Base-by-base conservation (phyloP, 2,888 invertebrate species). In the Phalera bucephala region DNA sequence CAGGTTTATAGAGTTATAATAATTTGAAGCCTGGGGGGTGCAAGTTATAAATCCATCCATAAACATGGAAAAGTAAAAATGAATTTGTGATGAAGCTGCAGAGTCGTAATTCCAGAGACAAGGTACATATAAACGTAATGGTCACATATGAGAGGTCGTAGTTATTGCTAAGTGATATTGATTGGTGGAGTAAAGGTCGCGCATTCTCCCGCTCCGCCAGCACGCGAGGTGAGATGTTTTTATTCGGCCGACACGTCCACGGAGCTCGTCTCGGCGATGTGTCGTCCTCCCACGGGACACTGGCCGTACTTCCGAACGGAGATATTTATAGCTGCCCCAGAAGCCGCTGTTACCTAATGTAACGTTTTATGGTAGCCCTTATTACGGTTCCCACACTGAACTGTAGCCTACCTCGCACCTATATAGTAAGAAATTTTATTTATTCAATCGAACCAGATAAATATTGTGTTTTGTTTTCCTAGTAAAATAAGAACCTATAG, bases 281-380 rank as follows among this genome's bases (percentile, higher is more conserved):
- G 82, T 77, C 80, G 67, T 78, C 68, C 77, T 87, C 88, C 88
- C 88, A 76, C 80, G 88, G 87, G 87, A 87, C 85, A 64, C 75
- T 72, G 72, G 74, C 87, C 87, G 82, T 84, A 89, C 87, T 87
- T 87, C 77, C 87, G 77, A 87, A 86, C 81, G 80, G 80, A 83
- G 82, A 89, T 89, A 89, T 89, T 89, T 89, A 89, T 88, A 82
- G 87, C 85, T 80, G 83, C 77, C 83, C 84, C 84, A 84, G 84
- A 85, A 87, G 85, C 87, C 82, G 82, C 86, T 82, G 80, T 85
- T 87, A 87, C 87, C 87, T 88, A 87, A 88, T 87, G 87, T 86
- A 79, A 87, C 88, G 72, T 87, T 89, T 89, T 89, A 89, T 86
- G 88, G 84, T 84, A 64, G 78, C 82, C 85, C 88, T 88, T 88